These are phyloP conservation scores for Tetramorium alpestre DNA, from an alignment of 1,140 invertebrate genomes.

Conservation along the genomic window DNA sequence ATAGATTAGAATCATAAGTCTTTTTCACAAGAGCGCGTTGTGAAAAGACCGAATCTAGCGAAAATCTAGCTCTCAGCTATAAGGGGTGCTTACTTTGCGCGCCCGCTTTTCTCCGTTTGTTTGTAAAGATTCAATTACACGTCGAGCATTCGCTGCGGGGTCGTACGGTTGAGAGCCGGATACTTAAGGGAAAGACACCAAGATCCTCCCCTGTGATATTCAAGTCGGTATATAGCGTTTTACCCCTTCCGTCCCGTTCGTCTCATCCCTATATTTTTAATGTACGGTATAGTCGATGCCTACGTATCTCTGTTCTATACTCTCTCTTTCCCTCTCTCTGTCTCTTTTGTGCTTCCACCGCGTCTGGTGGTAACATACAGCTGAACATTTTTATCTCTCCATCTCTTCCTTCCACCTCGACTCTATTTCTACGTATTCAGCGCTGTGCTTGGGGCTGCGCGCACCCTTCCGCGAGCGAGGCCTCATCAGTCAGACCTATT, in stretches of 20 bases:
- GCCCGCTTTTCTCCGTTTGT: not conserved
- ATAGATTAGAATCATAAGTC: not conserved
- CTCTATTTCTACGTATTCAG: slow-evolving; percentile 34
- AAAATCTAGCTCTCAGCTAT: not conserved
- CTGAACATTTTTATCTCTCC: slow-evolving; percentile 5
- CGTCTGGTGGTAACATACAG: not conserved
- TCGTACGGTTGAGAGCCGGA: not conserved
- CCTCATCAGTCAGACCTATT: not conserved
- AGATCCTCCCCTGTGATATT: not conserved
- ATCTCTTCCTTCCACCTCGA: not conserved
- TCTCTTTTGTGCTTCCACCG: not conserved
- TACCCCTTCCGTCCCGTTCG: too few relatives aligned
- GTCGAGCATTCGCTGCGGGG: slow-evolving; percentile 6
- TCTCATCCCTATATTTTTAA: not conserved
- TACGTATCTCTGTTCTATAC: not conserved
- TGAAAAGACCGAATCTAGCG: not conserved
- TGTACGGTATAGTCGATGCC: not conserved
- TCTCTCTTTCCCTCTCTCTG: not conserved
- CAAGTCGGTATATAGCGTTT: not conserved
- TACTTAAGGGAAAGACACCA: not conserved
- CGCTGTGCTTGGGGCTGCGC: slow-evolving; percentile 1
- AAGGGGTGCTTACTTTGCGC: not conserved
- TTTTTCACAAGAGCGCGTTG: not conserved
- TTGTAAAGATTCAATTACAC: slow-evolving; percentile 61
- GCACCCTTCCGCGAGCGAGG: not conserved